Evolutionary conservation across 2,888 invertebrate species (phyloP).

Genomic region (Crocallis elinguaria): DNA sequence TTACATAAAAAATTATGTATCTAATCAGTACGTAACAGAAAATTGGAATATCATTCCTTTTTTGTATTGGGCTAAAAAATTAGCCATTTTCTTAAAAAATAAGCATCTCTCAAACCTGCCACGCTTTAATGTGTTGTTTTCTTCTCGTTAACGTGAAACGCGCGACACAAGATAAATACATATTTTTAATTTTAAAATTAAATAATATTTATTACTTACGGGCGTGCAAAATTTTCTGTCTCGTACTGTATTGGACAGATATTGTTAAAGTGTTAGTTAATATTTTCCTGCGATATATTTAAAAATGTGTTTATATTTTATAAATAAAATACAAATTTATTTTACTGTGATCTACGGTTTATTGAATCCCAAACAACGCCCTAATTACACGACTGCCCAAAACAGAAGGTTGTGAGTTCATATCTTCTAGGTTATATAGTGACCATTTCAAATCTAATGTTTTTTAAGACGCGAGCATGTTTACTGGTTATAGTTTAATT

Average conservation of each 20-base stretch:
- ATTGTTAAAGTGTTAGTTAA: constrained; percentile 28
- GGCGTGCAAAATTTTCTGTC: constrained; percentile 2
- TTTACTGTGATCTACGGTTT: constrained; percentile 38
- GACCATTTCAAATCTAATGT: too few relatives aligned
- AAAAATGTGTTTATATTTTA: constrained; percentile 51
- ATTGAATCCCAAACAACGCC: neutral
- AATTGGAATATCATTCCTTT: too few relatives aligned
- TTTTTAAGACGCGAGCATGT: too few relatives aligned
- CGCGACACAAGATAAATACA: neutral
- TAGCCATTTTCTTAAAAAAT: too few relatives aligned
- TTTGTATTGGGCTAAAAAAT: too few relatives aligned
- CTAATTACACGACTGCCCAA: too few relatives aligned
- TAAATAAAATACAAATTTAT: constrained; percentile 48
- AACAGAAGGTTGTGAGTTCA: too few relatives aligned
- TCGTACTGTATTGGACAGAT: neutral
- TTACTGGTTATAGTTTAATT: too few relatives aligned
- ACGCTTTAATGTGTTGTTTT: too few relatives aligned
- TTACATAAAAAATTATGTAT: neutral
- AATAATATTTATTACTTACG: neutral
- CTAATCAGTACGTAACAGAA: neutral
- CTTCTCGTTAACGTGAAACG: too few relatives aligned
- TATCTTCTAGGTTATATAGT: too few relatives aligned
- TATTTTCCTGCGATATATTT: constrained; percentile 40
- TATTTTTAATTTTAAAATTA: neutral
- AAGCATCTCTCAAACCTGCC: too few relatives aligned